Percentiles rank a stretch among this genome's conserved stretches.
phyloP scores from a whole-genome alignment of 1,140 invertebrate species.

The Sipha flava region DNA sequence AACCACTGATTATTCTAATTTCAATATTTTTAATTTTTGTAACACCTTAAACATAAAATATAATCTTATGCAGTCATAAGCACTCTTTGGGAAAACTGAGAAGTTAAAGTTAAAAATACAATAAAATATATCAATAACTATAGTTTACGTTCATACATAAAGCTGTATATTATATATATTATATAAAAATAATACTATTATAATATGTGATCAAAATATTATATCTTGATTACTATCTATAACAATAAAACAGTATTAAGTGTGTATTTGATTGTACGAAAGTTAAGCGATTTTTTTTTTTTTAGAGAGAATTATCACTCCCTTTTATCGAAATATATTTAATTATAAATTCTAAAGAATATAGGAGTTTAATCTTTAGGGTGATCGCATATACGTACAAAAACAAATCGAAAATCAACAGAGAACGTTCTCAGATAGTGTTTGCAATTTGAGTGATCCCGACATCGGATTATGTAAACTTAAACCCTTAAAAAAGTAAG shows the following conservation, averaged over 20 bases:
- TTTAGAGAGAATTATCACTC: background rate
- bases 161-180: too few relatives aligned
- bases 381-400: background rate
- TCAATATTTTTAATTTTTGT: too few relatives aligned
- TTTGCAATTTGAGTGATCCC: background rate
- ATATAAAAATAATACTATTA: too few relatives aligned
- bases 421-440: background rate
- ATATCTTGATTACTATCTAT: too few relatives aligned
- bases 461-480: constrained; percentile 8
- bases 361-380: background rate
- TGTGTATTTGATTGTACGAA: background rate
- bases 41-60: too few relatives aligned
- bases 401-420: constrained; percentile 6
- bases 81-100: too few relatives aligned
- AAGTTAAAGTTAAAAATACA: too few relatives aligned
- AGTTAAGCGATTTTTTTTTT: background rate
- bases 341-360: background rate
- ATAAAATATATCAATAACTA: too few relatives aligned
- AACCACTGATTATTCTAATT: too few relatives aligned
- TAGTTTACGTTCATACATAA: too few relatives aligned
- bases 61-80: too few relatives aligned
- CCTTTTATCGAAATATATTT: background rate
- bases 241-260: background rate
- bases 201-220: too few relatives aligned
- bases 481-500: background rate